Evolutionary conservation across 2,888 invertebrate species (phyloP).

Genomic region (Chrysolina haemoptera): DNA sequence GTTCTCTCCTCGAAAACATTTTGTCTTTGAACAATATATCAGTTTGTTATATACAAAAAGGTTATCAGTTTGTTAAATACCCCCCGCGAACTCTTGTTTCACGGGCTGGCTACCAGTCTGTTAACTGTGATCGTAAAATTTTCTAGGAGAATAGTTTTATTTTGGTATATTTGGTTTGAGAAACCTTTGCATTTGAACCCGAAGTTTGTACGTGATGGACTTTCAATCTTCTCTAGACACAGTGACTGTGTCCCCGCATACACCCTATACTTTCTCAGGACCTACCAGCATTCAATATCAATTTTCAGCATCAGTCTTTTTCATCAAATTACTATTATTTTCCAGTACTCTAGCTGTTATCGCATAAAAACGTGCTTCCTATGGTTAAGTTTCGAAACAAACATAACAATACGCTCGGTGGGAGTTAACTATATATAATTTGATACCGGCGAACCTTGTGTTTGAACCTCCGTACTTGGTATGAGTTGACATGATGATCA

Average conservation of each 20-base stretch:
- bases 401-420: not conserved
- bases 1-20: too few relatives aligned
- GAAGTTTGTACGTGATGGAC: not conserved
- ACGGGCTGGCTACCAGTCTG: too few relatives aligned
- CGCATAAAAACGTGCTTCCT: constrained; percentile 21
- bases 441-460: constrained; percentile 2
- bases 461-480: constrained; percentile 6
- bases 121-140: too few relatives aligned
- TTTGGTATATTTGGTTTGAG: too few relatives aligned
- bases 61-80: too few relatives aligned
- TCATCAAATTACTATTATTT: constrained; percentile 9
- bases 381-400: constrained; percentile 15
- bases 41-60: too few relatives aligned
- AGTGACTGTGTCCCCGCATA: not conserved
- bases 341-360: constrained; percentile 7
- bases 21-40: too few relatives aligned
- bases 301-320: constrained; percentile 4
- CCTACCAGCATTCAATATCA: not conserved
- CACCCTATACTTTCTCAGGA: not conserved
- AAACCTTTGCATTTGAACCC: too few relatives aligned
- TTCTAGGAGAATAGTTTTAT: too few relatives aligned
- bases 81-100: too few relatives aligned
- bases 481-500: constrained; percentile 6
- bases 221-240: not conserved
- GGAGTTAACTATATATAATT: constrained; percentile 17